Evolutionary conservation across 2,797 vertebrate species (phyloP), one percentile per base, ranked within the genome.

Genomic region (Pitangus sulphuratus): DNA sequence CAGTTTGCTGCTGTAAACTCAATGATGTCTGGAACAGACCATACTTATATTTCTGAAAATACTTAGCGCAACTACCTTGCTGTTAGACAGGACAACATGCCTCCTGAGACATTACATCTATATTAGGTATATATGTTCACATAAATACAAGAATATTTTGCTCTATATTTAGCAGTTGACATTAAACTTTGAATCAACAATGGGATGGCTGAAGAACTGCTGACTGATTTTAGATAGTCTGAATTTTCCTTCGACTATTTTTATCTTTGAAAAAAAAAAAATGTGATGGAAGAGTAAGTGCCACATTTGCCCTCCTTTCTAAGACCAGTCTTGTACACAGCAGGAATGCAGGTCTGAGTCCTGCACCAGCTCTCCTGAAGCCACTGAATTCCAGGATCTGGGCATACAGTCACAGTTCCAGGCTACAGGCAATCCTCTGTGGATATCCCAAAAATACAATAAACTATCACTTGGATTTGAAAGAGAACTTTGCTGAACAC

Each of bases 341-440:
- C 50, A 44, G 45, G 25, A 58, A 47, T 1, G 2, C 26, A 19
- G 19, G 24, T 60, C 50, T 37, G 18, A 4, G 6, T 30, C 1
- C 1, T 1, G 11, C 26, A 20, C 9, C 37, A 48, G 39, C 17
- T 50, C 37, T 75, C 20, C 50, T 4, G 8, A 47, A 70, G 21
- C 12, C 4, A 1, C 64, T 77, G 66, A 45, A 70, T 44, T 15
- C 16, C 35, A 22, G 61, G 45, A 45, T 16, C 57, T 72, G 69
- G 68, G 48, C n/a, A 15, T 0, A 1, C 15, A 3, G 16, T 45
- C 4, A 1, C 33, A 5, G 3, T 42, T 31, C n/a, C 61, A 30
- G 21, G 28, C 69, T 50, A 18, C 2, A 4, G 64, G 30, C 20
- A n/a, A n/a, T 16, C 86, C 45, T 58, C 58, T 30, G 24, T 2